Evolutionary conservation across 2,113 vertebrate species (phyloP), one percentile per base, ranked within the genome.

Genomic region (Isurus oxyrinchus): DNA sequence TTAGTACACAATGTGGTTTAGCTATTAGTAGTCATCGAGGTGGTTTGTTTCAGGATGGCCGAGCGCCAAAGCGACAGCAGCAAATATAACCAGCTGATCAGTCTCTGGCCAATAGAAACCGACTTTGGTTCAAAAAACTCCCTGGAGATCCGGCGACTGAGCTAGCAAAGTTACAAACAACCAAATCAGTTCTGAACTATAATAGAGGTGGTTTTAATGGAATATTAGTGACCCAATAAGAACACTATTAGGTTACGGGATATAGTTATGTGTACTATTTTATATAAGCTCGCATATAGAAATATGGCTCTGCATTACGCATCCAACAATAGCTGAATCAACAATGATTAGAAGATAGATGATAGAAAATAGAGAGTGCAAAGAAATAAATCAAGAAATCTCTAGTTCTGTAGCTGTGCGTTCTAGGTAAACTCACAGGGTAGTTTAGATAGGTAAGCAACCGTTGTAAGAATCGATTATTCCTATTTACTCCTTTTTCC

Each of bases 31-130:
- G 98, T 98, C 98, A 98, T 98, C 98, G 98, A 98, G 98, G 98
- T 98, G 98, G 98, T 98, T 98, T 98, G 98, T 98, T 98, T 98
- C 98, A 98, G 98, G 98, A 98, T 98, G 98, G 98, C 98, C 98
- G 98, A 98, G 98, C 98, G 98, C 98, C 98, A 98, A 98, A 98
- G 98, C 98, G 98, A 98, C 98, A 98, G 98, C 98, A 98, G 98
- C 98, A 98, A 98, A 98, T 98, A 98, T 98, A 98, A 98, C 98
- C 98, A 98, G 98, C 98, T 99, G 98, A 98, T 98, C 98, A 98
- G 97, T 97, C 97, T 97, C 97, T 97, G 98, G 97, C 99, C 99
- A 99, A 99, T 99, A 98, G 98, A 98, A 98, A 97, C 49, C 97
- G 98, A 98, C 97, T 97, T 98, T 98, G 97, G 98, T 98, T 98